Evolutionary conservation across 2,797 vertebrate genomes (phyloP).

Genomic region (Tympanoctomys barrerae): DNA sequence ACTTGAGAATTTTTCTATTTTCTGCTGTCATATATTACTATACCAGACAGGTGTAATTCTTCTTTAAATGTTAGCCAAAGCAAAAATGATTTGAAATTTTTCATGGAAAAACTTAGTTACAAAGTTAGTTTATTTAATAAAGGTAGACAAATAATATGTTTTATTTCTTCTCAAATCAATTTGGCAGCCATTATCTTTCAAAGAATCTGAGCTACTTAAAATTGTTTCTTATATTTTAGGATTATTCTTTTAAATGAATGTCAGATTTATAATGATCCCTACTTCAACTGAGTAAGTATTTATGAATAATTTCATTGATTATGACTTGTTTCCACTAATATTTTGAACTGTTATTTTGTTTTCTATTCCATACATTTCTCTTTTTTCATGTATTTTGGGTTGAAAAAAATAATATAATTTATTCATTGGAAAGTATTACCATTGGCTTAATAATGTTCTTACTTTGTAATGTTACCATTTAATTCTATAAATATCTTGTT

Average conservation of each 20-base stretch:
- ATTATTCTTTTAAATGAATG: background rate
- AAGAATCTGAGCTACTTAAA: background rate
- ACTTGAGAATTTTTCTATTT: background rate
- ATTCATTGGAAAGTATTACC: background rate
- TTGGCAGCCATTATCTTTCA: background rate
- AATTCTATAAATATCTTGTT: background rate
- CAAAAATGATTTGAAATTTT: background rate
- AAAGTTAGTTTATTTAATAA: background rate
- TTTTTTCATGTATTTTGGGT: background rate
- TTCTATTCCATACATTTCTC: background rate
- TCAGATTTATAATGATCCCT: background rate
- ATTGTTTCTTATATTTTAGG: background rate
- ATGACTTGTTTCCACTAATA: background rate
- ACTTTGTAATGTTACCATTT: background rate
- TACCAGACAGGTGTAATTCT: background rate
- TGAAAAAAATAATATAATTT: background rate
- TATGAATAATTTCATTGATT: background rate
- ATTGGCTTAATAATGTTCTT: background rate
- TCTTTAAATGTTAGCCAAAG: background rate
- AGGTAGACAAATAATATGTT: background rate
- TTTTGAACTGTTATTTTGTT: background rate
- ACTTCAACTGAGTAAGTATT: background rate
- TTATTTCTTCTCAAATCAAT: background rate
- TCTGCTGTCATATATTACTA: background rate
- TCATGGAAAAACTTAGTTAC: background rate